phyloP scores from a whole-genome alignment of 92 coral and sea anemone genomes.

The Porites rus region DNA sequence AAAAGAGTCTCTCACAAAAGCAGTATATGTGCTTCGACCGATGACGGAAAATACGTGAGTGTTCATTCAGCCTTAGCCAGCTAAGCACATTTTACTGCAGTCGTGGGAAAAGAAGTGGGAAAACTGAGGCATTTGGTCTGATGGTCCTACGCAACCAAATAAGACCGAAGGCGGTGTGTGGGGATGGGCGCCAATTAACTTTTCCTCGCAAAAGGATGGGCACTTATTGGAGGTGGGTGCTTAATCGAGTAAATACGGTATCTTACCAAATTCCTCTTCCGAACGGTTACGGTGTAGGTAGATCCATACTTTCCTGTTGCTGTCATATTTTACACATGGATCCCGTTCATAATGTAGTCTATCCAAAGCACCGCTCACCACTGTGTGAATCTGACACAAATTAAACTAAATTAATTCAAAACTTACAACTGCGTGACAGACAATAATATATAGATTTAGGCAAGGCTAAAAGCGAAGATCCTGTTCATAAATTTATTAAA shows the following conservation, averaged over 20 bases:
- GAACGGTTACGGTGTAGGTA: conserved; percentile 94
- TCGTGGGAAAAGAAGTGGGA: no score
- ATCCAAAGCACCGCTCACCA: conserved; percentile 99
- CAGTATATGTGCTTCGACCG: no score
- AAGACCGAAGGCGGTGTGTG: background rate
- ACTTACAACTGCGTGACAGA: no score
- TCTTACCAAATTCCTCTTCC: conserved; percentile 97
- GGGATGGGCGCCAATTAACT: no score
- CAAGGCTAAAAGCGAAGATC: background rate
- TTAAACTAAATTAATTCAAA: background rate
- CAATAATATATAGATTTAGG: background rate
- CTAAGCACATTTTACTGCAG: no score
- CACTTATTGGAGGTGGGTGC: background rate
- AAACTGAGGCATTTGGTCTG: no score
- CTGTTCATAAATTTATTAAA: no score
- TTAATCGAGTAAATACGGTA: background rate
- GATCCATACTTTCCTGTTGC: conserved; percentile 98
- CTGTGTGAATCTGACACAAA: conserved; percentile 82
- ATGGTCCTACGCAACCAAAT: no score
- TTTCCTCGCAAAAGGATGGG: no score
- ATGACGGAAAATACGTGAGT: no score
- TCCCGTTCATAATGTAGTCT: conserved; percentile 98
- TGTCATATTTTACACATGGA: conserved; percentile 98
- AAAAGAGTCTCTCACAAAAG: no score
- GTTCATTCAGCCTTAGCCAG: no score